Conservation (phyloP, 2,113 vertebrate genomes). For the Crotophaga sulcirostris region DNA sequence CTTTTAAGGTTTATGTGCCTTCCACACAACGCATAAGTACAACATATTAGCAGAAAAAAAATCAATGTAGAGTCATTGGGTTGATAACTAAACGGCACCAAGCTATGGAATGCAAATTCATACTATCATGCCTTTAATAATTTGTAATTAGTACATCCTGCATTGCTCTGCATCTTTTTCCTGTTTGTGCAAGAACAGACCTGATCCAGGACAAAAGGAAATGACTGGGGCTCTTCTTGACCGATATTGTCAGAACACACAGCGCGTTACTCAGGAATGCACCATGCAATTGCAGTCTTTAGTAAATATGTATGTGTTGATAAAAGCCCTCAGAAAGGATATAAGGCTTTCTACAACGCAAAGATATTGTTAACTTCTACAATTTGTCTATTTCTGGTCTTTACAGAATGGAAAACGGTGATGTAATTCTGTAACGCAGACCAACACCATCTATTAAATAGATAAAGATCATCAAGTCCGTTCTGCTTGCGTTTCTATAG, state of each 20-base stretch:
- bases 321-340: not conserved
- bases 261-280: not conserved
- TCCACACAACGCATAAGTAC: not conserved
- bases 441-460: not conserved
- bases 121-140: not conserved
- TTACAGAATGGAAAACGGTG: not conserved
- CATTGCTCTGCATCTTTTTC: not conserved
- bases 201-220: not conserved
- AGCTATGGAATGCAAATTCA: not conserved
- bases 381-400: not conserved
- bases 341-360: not conserved
- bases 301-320: not conserved
- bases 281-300: not conserved
- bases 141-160: not conserved
- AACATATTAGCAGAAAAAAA: not conserved
- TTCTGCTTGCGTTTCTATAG: not conserved
- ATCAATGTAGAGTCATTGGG: not conserved
- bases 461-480: not conserved
- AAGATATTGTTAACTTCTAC: not conserved
- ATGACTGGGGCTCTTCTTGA: not conserved
- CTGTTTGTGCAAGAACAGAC: not conserved
- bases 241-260: not conserved
- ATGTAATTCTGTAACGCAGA: not conserved
- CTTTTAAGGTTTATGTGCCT: not conserved
- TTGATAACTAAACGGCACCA: not conserved